A percentile compares a stretch with the other conserved stretches of the same genome.
phyloP scores from a whole-genome alignment of 1,140 invertebrate genomes.

The Phortica variegata region DNA sequence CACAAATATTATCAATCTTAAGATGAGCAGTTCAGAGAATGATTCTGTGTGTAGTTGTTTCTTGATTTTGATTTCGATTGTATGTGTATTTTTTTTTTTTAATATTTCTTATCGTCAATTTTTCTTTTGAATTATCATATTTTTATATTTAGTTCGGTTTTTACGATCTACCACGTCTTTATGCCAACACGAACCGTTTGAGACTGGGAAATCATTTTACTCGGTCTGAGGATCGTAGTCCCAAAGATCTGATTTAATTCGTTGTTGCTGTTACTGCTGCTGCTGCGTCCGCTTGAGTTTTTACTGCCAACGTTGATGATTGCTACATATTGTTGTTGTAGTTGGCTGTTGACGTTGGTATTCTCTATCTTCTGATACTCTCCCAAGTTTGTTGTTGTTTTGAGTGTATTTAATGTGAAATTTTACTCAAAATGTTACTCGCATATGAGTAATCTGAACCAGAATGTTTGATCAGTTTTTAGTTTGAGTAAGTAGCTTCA shows the following conservation, averaged over 20 bases:
- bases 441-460: no score
- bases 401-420: no score
- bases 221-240: conserved; percentile 30
- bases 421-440: no score
- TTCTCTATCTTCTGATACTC: background rate
- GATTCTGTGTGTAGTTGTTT: conserved; percentile 9
- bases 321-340: conserved; percentile 7
- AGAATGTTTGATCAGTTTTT: no score
- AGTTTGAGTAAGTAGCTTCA: no score
- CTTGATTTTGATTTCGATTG: conserved; percentile 10
- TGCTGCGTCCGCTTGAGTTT: conserved; percentile 1
- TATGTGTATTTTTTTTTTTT: conserved; percentile 6
- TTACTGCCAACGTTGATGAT: conserved; percentile 7
- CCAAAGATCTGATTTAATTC: conserved; percentile 21
- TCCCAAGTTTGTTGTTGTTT: no score
- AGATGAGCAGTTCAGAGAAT: background rate
- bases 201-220: conserved; percentile 43
- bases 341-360: conserved; percentile 12
- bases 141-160: conserved; percentile 25
- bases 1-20: background rate
- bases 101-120: conserved; percentile 1
- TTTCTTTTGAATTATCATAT: conserved; percentile 5
- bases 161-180: conserved; percentile 46
- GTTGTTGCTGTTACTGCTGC: conserved; percentile 15
- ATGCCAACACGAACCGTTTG: conserved; percentile 44